Base-by-base conservation (phyloP, 1,140 invertebrate species). In the Brachionus angularis region DNA sequence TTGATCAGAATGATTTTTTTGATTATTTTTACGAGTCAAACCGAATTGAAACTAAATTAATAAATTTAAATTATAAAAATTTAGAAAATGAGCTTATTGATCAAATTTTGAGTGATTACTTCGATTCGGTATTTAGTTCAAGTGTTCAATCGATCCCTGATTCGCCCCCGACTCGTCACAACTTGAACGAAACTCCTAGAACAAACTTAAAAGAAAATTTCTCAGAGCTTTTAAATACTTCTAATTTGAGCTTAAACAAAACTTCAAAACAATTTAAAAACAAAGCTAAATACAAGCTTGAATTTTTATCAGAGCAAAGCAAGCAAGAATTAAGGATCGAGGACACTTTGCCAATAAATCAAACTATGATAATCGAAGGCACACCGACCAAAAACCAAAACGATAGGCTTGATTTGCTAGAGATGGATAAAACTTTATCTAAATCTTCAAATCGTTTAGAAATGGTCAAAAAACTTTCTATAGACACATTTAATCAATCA, bases 71-170 rank as follows among this genome's bases (percentile, higher is more conserved):
- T 42, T 58, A 58, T 42, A 21, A 39, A 14, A n/a, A 39, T 23
- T 36, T 58, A 23, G 53, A 58, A 58, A 39, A 31, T 5, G 53
- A 58, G 2, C 36, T 36, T 58, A 14, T 58, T 5, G 33, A 58
- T 58, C 33, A 39, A 39, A 58, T 58, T 14, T 29, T 58, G 12
- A 39, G 16, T 10, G 53, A 58, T 21, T 58, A 58, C 39, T 58
- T 58, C 21, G 10, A 36, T 4, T 39, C 53, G 14, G 18, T 58
- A 18, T 5, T 2, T 2, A 33, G 39, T 1, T 18, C 16, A 42
- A 58, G 23, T 58, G 53, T 58, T 25, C 53, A 58, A 39, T 58
- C 53, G 12, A 58, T 58, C 14, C 53, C 53, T 4, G 53, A 58
- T 18, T 58, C 53, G 10, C 53, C 53, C 1, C 53, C 53, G 21